These are phyloP conservation scores for Megalops cyprinoides DNA, from an alignment of 2,797 vertebrate species.

Conservation along the genomic window DNA sequence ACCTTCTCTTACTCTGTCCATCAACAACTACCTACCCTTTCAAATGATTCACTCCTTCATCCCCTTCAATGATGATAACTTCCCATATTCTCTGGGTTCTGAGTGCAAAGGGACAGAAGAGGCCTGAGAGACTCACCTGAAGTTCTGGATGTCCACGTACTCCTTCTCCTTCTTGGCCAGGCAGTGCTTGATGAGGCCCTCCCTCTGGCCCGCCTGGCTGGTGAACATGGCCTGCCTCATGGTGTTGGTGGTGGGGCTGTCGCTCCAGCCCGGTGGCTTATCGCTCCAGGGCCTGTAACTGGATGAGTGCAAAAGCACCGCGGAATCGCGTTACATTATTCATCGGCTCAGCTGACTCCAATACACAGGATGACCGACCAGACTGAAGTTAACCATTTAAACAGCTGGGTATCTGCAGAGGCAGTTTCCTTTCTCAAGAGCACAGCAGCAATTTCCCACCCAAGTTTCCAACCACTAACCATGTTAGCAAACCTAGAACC, in stretches of 20 bases:
- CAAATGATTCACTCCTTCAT: neutral
- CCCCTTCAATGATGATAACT: neutral
- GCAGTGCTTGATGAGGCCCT: conserved; percentile 89
- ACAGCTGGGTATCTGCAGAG: no score
- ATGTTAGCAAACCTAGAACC: no score
- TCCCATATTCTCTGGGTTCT: neutral
- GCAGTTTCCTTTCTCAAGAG: no score
- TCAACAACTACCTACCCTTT: neutral
- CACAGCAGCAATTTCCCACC: no score
- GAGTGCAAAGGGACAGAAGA: neutral
- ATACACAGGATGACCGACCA: neutral
- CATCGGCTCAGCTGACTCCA: neutral
- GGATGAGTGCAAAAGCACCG: conserved; percentile 22
- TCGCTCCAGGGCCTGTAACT: conserved; percentile 59
- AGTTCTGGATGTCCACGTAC: conserved; percentile 90
- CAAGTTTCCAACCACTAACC: no score
- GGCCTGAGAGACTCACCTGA: conserved; percentile 74
- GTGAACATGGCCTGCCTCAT: conserved; percentile 85
- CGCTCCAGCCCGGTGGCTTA: conserved; percentile 64
- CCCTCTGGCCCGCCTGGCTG: conserved; percentile 83
- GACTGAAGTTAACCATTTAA: no score
- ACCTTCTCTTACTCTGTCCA: no score
- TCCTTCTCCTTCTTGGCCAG: conserved; percentile 89
- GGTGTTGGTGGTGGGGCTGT: conserved; percentile 78
- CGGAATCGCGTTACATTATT: neutral